Evolutionary conservation across 1,140 invertebrate genomes (phyloP).

Genomic region (Formica exsecta): DNA sequence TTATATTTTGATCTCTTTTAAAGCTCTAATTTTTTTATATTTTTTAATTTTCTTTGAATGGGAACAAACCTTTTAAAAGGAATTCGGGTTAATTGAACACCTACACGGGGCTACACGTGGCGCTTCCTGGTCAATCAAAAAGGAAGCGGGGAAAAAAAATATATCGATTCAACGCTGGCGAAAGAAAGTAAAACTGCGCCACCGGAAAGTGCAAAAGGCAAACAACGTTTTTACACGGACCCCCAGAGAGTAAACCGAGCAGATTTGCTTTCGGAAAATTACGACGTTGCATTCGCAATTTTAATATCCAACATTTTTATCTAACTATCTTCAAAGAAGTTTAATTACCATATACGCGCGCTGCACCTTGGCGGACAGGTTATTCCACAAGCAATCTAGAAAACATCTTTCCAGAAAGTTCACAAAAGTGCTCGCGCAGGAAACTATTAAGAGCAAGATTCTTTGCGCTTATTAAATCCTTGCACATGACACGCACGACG

Average conservation of each 20-base stretch:
- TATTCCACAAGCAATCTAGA: conserved; percentile 4
- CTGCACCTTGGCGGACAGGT: background rate
- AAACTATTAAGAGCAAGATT: conserved; percentile 1
- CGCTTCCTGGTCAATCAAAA: background rate
- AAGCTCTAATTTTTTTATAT: background rate
- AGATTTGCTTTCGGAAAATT: conserved; percentile 14
- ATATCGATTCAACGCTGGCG: conserved; percentile 17
- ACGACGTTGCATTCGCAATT: background rate
- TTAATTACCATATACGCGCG: conserved; percentile 24
- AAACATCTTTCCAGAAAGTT: background rate
- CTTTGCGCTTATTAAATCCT: background rate
- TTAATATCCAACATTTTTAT: conserved; percentile 26
- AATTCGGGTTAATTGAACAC: conserved; percentile 20
- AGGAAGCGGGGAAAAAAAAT: conserved; percentile 25
- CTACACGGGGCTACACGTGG: conserved; percentile 4
- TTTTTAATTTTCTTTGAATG: conserved; percentile 4
- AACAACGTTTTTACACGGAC: conserved; percentile 2
- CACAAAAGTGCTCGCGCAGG: background rate
- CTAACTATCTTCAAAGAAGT: background rate
- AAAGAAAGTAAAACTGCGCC: conserved; percentile 20
- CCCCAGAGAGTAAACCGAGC: background rate
- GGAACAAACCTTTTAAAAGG: background rate
- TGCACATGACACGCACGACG: background rate
- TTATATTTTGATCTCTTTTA: background rate
- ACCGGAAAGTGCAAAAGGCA: conserved; percentile 5